Evolutionary conservation across 2,888 invertebrate genomes (phyloP).

Genomic region (Furcula furcula): DNA sequence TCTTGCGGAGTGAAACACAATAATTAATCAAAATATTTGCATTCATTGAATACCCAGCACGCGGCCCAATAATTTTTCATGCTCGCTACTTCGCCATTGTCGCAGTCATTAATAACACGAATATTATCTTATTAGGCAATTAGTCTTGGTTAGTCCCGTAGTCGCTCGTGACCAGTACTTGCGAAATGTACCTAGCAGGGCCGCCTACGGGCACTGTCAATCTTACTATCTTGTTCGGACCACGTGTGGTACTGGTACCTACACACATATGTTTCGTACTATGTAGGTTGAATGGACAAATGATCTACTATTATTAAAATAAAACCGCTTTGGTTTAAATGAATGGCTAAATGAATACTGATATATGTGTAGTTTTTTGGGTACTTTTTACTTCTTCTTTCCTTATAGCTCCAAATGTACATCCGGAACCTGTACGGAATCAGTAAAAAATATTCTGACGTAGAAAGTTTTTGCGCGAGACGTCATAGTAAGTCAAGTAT

Average conservation of each 20-base stretch:
- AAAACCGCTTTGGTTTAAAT: too few relatives aligned
- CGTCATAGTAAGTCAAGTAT: too few relatives aligned
- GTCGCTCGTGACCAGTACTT: constrained; percentile 26
- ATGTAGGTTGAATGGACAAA: not conserved
- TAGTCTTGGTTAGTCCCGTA: constrained; percentile 19
- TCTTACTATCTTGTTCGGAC: not conserved
- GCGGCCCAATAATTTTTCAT: constrained; percentile 18
- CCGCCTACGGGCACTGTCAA: not conserved
- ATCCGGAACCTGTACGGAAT: too few relatives aligned
- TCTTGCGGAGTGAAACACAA: not conserved
- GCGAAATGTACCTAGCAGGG: constrained; percentile 15
- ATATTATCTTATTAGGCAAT: constrained; percentile 38
- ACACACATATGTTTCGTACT: not conserved
- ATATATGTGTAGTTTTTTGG: too few relatives aligned
- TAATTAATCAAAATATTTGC: not conserved
- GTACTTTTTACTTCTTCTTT: too few relatives aligned
- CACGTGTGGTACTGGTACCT: not conserved
- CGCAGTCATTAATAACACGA: constrained; percentile 22
- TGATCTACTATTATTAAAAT: not conserved
- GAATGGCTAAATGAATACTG: too few relatives aligned
- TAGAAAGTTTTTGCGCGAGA: too few relatives aligned
- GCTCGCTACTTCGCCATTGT: constrained; percentile 11
- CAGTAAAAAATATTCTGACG: too few relatives aligned
- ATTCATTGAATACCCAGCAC: not conserved
- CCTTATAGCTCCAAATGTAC: too few relatives aligned